Percentiles rank a stretch among this genome's conserved stretches.
Evolutionary conservation across 2,888 invertebrate species (phyloP).

Genomic region (Caenorhabditis drosophilae): DNA sequence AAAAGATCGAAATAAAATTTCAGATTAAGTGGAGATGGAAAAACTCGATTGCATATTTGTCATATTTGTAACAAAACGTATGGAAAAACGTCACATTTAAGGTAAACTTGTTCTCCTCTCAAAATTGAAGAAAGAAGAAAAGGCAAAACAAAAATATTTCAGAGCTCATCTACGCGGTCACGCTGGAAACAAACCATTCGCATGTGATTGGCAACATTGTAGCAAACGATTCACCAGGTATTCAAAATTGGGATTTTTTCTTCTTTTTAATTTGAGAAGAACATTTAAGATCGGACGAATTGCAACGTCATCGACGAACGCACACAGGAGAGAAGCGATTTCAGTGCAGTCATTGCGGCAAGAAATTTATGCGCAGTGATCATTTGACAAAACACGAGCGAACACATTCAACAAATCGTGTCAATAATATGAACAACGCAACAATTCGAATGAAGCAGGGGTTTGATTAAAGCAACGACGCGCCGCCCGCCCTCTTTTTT

Average conservation of each 20-base stretch:
- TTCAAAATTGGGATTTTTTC: background rate
- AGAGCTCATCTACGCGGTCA: constrained; percentile 52
- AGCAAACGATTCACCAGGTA: constrained; percentile 65
- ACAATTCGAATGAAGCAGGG: too few species aligned
- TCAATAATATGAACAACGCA: background rate
- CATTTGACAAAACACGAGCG: constrained; percentile 66
- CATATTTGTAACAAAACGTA: constrained; percentile 66
- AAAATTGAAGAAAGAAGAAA: background rate
- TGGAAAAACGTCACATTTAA: constrained; percentile 48
- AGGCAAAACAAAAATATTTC: background rate
- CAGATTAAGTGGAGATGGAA: constrained; percentile 50
- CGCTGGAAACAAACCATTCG: constrained; percentile 67
- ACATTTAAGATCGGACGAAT: constrained; percentile 60
- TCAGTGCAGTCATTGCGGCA: constrained; percentile 57
- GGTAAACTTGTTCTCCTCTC: constrained; percentile 3
- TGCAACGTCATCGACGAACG: constrained; percentile 66
- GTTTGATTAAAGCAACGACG: background rate
- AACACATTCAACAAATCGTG: constrained; percentile 50
- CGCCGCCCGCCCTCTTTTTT: too few species aligned
- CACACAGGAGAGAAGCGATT: constrained; percentile 68
- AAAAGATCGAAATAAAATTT: constrained; percentile 1
- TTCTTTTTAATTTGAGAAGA: background rate
- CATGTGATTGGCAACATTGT: constrained; percentile 65
- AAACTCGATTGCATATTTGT: constrained; percentile 63
- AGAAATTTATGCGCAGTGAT: constrained; percentile 68